Evolutionary conservation across 1,140 invertebrate species (phyloP), one percentile per base, ranked within the genome.

Genomic region (Capitella teleta): DNA sequence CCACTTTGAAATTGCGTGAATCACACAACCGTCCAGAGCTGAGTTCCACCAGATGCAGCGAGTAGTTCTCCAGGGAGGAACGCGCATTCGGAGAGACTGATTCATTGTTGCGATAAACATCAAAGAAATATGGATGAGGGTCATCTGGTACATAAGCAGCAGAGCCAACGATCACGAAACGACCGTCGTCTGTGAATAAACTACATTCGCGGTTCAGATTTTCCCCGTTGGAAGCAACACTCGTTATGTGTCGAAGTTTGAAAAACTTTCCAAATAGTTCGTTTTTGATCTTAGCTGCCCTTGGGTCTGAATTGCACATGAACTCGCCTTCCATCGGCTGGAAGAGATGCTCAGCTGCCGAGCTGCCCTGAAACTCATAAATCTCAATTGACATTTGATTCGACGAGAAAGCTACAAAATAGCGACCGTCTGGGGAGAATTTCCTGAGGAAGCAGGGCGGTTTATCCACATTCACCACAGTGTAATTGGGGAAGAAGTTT

Each of bases 121-220:
- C 38, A 57, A 64, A 68, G 46, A 73, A 74, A 25, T 57, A 54
- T 68, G 84, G 83, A 53, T 83, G 74, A 12, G 86, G 70, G 38
- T 91, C 86, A 61, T 90, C 86, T 28, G 83, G 82, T 51, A 90
- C 82, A 62, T 81, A 84, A 30, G 79, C 80, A 50, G 89, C 86
- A 1, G 89, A 91, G 0, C 87, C 91, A 18, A 95, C 83, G 58
- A 95, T 85, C 0, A 94, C 85, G 77, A 85, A 93, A 52, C 81
- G 76, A 1, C 87, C 86, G 76, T 95, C 84, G 58, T 94, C 88
- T 24, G 87, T 89, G 68, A 97, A 97, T 4, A 98, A 72, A 72
- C 89, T 94, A 66, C 92, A 98, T 72, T 98, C 93, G 59, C 92
- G 76, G 66, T 96, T 95, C 26, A 97, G 70, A 68, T 88, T 84